These are phyloP conservation scores for Drosophila meridionalis DNA, from an alignment of 2,888 invertebrate genomes.

Conservation along the genomic window DNA sequence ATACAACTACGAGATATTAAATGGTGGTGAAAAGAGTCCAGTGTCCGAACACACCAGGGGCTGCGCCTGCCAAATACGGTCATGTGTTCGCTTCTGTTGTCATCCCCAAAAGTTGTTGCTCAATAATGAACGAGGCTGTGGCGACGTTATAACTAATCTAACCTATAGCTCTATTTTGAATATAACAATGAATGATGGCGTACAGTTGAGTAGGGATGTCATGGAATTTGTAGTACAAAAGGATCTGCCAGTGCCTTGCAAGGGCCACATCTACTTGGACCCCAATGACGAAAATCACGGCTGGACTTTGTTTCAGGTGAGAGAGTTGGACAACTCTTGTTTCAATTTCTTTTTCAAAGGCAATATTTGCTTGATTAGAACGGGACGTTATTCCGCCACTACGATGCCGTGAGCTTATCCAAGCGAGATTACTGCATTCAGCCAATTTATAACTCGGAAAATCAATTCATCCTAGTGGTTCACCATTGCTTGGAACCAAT, in stretches of 20 bases:
- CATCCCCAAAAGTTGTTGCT: conserved; percentile 9
- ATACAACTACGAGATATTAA: conserved; percentile 46
- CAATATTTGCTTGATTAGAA: conserved; percentile 24
- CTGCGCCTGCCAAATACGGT: conserved; percentile 71
- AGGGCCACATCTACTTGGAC: conserved; percentile 1
- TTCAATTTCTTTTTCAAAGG: not conserved
- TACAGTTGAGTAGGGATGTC: conserved; percentile 6
- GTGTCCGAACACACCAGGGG: conserved; percentile 60
- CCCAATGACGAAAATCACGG: not conserved
- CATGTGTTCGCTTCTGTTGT: conserved; percentile 80
- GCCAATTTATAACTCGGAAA: conserved; percentile 3
- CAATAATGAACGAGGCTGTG: conserved; percentile 2
- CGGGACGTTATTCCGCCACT: conserved; percentile 27
- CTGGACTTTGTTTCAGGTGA: conserved; percentile 47
- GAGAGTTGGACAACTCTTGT: not conserved
- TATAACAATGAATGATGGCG: conserved; percentile 34
- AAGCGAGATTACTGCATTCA: conserved; percentile 53
- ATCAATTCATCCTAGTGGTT: conserved; percentile 3
- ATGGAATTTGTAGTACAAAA: conserved; percentile 34
- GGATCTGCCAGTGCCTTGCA: conserved; percentile 46
- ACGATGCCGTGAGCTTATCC: conserved; percentile 12
- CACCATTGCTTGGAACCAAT: conserved; percentile 21
- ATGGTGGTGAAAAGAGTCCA: not conserved
- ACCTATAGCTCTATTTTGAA: conserved; percentile 23
- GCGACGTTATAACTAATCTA: not conserved